phyloP scores from a whole-genome alignment of 2,113 vertebrate species.

The Corythaeola cristata region DNA sequence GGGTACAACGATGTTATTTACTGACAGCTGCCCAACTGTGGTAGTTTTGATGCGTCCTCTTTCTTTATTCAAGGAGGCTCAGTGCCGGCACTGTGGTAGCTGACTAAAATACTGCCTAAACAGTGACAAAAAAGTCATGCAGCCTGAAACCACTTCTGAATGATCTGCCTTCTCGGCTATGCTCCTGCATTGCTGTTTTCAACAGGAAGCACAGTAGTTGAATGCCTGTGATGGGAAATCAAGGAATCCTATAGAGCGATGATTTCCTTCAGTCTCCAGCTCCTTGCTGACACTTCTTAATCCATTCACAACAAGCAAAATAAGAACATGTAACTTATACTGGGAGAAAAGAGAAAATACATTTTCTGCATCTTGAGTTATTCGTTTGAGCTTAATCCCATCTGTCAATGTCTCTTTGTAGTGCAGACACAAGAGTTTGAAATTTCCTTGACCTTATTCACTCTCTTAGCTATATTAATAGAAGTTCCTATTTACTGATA shows the following conservation, averaged over 20 bases:
- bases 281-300: background rate
- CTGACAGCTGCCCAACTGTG: background rate
- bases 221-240: background rate
- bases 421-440: background rate
- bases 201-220: background rate
- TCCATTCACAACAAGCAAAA: background rate
- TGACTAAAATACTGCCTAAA: background rate
- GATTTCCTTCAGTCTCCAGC: background rate
- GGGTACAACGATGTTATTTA: background rate
- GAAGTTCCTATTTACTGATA: background rate
- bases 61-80: background rate
- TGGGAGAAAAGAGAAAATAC: background rate
- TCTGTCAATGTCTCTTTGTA: slow-evolving; percentile 20
- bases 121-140: background rate
- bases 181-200: background rate
- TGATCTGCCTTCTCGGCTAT: background rate
- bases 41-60: background rate
- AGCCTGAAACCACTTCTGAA: background rate
- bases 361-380: background rate
- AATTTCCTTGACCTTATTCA: background rate
- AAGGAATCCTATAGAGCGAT: background rate
- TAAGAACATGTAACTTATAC: background rate
- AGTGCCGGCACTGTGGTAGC: background rate
- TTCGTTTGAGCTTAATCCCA: background rate
- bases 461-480: background rate